phyloP scores from a whole-genome alignment of 2,797 vertebrate genomes.

The Scolopax rusticola region DNA sequence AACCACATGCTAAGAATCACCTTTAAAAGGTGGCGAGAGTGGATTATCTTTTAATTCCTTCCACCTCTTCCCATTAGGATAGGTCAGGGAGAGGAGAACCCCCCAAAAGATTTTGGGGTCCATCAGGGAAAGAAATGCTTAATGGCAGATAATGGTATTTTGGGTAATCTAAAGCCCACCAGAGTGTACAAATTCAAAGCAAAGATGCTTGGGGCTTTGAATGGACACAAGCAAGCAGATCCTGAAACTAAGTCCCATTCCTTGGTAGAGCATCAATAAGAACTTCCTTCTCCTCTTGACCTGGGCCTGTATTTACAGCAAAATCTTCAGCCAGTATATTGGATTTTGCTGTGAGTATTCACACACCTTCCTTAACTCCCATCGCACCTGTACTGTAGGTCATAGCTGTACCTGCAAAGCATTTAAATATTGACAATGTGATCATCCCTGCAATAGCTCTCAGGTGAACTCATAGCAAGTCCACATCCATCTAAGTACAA shows the following conservation, averaged over 20 bases:
- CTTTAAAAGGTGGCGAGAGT: not conserved
- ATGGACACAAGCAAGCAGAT: not conserved
- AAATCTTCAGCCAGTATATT: rapidly evolving
- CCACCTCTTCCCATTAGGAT: not conserved
- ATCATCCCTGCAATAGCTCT: not conserved
- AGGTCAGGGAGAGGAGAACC: not conserved
- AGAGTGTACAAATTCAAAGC: not conserved
- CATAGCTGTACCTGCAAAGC: not conserved
- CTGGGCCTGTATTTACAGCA: not conserved
- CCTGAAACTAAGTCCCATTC: not conserved
- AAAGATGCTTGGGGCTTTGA: not conserved
- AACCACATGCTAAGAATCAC: conserved; percentile 4
- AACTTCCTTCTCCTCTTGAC: not conserved
- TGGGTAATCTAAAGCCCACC: not conserved
- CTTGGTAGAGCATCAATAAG: not conserved
- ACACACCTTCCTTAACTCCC: not conserved
- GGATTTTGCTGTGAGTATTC: not conserved
- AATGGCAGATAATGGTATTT: not conserved
- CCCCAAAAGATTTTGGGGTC: not conserved
- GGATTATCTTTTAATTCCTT: not conserved
- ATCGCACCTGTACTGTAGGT: not conserved
- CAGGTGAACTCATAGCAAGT: not conserved
- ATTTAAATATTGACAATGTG: rapidly evolving
- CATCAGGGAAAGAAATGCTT: not conserved
- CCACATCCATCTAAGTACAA: not conserved